Base-by-base conservation (phyloP, 2,797 vertebrate genomes). In the Scomberomorus guttatus region DNA sequence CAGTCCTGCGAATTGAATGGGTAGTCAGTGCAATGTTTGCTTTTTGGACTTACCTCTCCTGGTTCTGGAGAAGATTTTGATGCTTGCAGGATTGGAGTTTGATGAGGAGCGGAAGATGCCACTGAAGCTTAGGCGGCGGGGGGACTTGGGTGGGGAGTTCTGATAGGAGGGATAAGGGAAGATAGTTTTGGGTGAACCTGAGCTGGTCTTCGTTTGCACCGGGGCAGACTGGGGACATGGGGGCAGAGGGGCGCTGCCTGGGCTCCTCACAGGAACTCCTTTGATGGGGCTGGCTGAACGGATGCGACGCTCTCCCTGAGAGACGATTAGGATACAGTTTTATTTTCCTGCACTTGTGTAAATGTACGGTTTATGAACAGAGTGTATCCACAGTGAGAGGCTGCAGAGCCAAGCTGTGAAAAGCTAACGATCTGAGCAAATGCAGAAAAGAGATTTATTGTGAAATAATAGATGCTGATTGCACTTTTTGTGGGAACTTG, bases 101-200 rank as follows among this genome's bases (percentile, higher is more conserved):
- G 96, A 96, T 85, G 97, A 97, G 0, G 97, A 98, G 83, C 98
- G 97, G 94, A 99, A 99, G 93, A 99, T 97, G 48, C 98, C 97
- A 39, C 96, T 98, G 94, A 99, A 96, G 94, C 97, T 99, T 88
- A 99, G 96, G 57, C 98, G 97, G n/a, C 95, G 97, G n/a, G 97
- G 97, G 46, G 98, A 98, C 86, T 97, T 98, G 6, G 98, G 97
- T 0, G 98, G 95, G 2, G 97, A 97, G 86, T 95, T 96, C 86
- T 97, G 97, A 83, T 95, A 91, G 44, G 90, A 80, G 42, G 97
- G 96, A 87, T 97, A 98, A 0, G 97, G 97, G 92, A 99, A 98
- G 86, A 98, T 93, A 12, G 94, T 96, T 93, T 95, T 99, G 71
- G 97, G 96, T 4, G 98, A 97, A 80, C 95, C 91, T 0, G 97